phyloP scores from a whole-genome alignment of 2,888 invertebrate species.

The Microctonus aethiopoides region DNA sequence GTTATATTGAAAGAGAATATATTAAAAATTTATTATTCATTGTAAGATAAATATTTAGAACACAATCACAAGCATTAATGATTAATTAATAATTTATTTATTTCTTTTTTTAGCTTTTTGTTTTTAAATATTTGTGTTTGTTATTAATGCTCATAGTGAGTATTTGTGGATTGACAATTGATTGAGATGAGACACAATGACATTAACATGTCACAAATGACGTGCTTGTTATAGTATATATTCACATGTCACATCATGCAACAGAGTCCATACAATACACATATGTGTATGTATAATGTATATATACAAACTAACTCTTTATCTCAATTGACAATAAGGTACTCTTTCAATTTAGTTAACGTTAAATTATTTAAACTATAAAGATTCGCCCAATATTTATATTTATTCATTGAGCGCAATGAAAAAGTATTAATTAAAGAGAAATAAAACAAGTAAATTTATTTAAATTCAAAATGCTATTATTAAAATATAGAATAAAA shows the following conservation, averaged over 20 bases:
- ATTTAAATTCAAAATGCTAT: too few species aligned
- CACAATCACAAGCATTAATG: too few species aligned
- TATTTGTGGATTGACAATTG: conserved; percentile 7
- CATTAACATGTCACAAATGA: not conserved
- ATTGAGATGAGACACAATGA: conserved; percentile 27
- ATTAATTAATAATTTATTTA: not conserved
- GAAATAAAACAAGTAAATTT: too few species aligned
- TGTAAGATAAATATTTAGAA: too few species aligned
- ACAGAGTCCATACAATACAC: not conserved
- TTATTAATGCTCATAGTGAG: not conserved
- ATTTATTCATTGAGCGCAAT: not conserved
- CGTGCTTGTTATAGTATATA: conserved; percentile 24
- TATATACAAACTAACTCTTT: not conserved
- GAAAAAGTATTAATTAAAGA: not conserved
- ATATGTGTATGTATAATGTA: too few species aligned
- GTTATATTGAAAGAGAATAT: too few species aligned
- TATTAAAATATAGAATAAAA: too few species aligned
- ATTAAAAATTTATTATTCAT: too few species aligned
- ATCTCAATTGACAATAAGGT: not conserved
- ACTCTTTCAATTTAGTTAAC: not conserved
- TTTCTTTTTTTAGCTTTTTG: not conserved
- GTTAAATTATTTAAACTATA: not conserved
- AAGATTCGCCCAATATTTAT: not conserved
- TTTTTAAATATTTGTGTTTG: not conserved
- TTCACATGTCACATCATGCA: not conserved